Percentiles rank a stretch among this genome's conserved stretches.
Evolutionary conservation across 2,888 invertebrate genomes (phyloP).

Genomic region (Parelbella ahira): DNA sequence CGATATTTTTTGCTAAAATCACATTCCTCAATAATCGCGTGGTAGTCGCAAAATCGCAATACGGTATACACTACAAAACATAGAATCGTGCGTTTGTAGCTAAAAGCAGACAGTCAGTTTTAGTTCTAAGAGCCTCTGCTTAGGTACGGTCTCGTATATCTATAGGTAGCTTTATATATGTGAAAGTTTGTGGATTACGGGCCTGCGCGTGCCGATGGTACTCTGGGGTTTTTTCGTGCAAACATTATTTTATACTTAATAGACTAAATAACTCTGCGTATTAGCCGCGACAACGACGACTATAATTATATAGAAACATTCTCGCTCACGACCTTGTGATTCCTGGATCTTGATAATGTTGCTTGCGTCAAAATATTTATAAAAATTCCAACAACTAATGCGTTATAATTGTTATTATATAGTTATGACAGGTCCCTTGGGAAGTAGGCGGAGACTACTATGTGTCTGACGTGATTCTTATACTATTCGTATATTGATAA

Average conservation of each 20-base stretch:
- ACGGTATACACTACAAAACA: too few species aligned
- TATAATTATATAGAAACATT: slow-evolving; percentile 6
- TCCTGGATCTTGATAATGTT: too few species aligned
- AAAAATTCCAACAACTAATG: too few species aligned
- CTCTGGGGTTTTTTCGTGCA: slow-evolving; percentile 32
- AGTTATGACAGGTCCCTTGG: too few species aligned
- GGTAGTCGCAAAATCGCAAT: slow-evolving; percentile 1
- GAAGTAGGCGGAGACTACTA: too few species aligned
- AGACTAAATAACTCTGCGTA: slow-evolving; percentile 16
- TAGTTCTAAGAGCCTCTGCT: slow-evolving; percentile 2
- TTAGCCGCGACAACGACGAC: too few species aligned
- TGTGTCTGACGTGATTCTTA: too few species aligned
- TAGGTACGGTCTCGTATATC: slow-evolving; percentile 9
- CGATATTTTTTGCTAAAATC: too few species aligned
- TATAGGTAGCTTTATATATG: slow-evolving; percentile 55
- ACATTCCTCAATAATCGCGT: too few species aligned
- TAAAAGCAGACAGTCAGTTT: neutral
- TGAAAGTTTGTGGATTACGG: slow-evolving; percentile 55
- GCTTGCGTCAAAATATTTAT: too few species aligned
- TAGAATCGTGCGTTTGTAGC: neutral
- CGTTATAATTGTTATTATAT: too few species aligned
- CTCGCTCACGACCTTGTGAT: neutral
- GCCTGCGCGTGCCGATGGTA: slow-evolving; percentile 32
- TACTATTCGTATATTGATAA: too few species aligned
- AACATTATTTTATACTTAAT: slow-evolving; percentile 30